Conservation (phyloP, 2,888 invertebrate species). For the Quadroppia sp. region DNA sequence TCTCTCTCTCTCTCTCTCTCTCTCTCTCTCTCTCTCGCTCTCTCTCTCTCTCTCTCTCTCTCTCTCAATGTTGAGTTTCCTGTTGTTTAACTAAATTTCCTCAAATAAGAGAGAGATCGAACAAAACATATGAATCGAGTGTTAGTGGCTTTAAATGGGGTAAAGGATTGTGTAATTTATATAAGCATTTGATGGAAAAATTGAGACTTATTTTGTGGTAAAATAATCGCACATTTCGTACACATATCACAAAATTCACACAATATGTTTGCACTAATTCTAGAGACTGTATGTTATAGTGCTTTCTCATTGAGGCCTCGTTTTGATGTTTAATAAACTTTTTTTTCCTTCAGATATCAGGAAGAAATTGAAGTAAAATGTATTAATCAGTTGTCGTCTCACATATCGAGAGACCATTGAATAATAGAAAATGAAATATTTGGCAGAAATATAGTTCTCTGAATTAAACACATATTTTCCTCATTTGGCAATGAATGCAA, state of each 20-base stretch:
- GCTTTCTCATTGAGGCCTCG: conserved; percentile 20
- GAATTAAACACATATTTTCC: not conserved
- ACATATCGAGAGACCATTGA: not conserved
- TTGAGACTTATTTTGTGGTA: not conserved
- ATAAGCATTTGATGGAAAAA: not conserved
- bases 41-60: too few relatives aligned
- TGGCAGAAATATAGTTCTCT: not conserved
- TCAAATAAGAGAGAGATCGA: conserved; percentile 13
- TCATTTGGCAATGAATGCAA: conserved; percentile 22
- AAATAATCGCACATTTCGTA: too few relatives aligned
- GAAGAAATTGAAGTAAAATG: conserved; percentile 4
- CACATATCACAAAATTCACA: not conserved
- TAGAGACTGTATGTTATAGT: not conserved
- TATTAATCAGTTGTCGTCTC: conserved; percentile 30
- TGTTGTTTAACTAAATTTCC: conserved; percentile 24
- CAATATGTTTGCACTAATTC: not conserved
- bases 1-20: conserved; percentile 5
- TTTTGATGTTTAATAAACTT: not conserved
- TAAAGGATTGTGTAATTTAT: not conserved
- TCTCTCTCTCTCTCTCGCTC: too few relatives aligned
- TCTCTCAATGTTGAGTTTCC: not conserved
- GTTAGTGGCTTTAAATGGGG: not conserved
- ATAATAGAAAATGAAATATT: not conserved
- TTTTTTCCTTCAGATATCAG: conserved; percentile 26
- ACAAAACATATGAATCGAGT: not conserved